Base-by-base conservation (phyloP, 23 tunicate species). In the Halocynthia aurantium region DNA sequence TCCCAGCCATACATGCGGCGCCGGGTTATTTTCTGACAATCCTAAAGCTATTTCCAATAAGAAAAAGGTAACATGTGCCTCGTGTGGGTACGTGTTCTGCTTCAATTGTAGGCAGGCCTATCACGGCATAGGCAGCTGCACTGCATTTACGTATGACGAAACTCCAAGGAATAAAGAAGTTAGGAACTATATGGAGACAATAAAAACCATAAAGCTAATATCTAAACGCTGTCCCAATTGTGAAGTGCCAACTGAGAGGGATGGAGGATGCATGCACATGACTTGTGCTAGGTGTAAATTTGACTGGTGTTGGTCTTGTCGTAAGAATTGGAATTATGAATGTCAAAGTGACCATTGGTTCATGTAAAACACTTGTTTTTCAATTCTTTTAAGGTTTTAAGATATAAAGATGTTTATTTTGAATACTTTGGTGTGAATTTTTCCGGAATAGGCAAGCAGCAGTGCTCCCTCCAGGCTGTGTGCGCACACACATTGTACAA, bases 231-330 rank as follows among this genome's bases (percentile, higher is more conserved):
- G 78, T n/a, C 78, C 78, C 8, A 22, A 56, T 52, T 74, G 78
- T 18, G n/a, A 21, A 54, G 50, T 54, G n/a, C 11, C 78, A 55
- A 74, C 78, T 10, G 78, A 74, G 63, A 53, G 78, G 55, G 56
- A 53, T 54, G 78, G 78, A 17, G 78, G 78, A 12, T 74, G 78
- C 63, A 74, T 74, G 78, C 78, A 74, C 31, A 74, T 74, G 78
- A 74, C 78, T 10, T 74, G 78, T 6, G 21, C 31, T 22, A 54
- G 6, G 78, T 74, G 78, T 54, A 10, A 53, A 7, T 74, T 53
- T 56, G 78, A 74, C 6, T 74, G 78, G 78, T 74, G 78, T 54
- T 74, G 78, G 78, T 15, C 55, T 54, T 74, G 78, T n/a, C 6
- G 20, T 49, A 56, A 62, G 17, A 15, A 18, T 19, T 74, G 78